Evolutionary conservation across 2,113 vertebrate genomes (phyloP).

Genomic region (Acanthochromis polyacanthus): DNA sequence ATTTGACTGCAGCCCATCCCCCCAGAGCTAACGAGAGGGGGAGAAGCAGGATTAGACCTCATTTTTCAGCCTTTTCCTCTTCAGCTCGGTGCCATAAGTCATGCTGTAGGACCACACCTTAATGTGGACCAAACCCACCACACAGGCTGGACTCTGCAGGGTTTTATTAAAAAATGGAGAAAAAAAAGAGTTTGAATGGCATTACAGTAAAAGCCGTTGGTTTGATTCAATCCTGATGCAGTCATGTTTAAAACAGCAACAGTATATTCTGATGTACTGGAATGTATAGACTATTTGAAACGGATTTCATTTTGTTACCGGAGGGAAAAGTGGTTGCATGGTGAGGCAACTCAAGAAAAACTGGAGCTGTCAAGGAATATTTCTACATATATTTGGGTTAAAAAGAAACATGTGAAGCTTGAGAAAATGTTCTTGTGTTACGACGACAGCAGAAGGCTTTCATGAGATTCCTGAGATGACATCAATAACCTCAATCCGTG

Average conservation of each 20-base stretch:
- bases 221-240: neutral
- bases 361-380: no score
- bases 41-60: constrained; percentile 11
- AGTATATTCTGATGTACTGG: no score
- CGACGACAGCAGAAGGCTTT: neutral
- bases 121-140: constrained; percentile 22
- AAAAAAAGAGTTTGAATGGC: constrained; percentile 16
- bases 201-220: neutral
- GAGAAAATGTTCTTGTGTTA: neutral
- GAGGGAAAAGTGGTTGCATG: neutral
- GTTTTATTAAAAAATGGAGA: no score
- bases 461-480: neutral
- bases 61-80: constrained; percentile 58
- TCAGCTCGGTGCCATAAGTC: constrained; percentile 27
- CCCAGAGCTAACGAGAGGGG: neutral
- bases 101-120: constrained; percentile 49
- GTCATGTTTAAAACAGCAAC: neutral
- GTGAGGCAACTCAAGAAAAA: neutral
- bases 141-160: constrained; percentile 8
- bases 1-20: constrained; percentile 25
- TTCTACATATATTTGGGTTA: neutral
- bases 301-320: no score
- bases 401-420: constrained; percentile 19
- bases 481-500: neutral
- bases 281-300: no score